Conservation (phyloP, 1,140 invertebrate genomes). For the Aphelinus atriplicis region DNA sequence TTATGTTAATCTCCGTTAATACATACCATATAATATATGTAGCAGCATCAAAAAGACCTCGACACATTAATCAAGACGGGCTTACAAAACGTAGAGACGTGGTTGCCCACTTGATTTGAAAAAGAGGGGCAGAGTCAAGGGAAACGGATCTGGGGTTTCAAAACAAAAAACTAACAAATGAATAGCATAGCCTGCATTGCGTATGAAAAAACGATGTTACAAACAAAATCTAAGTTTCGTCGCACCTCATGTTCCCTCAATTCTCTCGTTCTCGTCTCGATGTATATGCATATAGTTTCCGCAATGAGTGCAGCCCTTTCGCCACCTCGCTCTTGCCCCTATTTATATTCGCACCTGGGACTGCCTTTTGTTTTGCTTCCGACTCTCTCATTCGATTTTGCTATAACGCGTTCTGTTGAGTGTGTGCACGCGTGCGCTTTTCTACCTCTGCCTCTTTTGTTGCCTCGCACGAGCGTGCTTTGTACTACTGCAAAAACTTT, state of each 20-base stretch:
- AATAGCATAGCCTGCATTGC: background rate
- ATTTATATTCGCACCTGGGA: background rate
- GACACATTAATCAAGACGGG: too few species aligned
- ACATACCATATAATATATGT: constrained; percentile 1
- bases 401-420: background rate
- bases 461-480: background rate
- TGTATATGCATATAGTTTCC: too few species aligned
- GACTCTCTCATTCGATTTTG: constrained; percentile 18
- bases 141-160: background rate
- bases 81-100: too few species aligned
- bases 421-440: background rate
- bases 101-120: too few species aligned
- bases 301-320: background rate
- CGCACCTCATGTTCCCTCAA: constrained; percentile 1
- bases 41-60: too few species aligned
- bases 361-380: constrained; percentile 20
- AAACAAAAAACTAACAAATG: constrained; percentile 22
- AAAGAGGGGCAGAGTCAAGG: background rate
- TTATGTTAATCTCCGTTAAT: constrained; percentile 32
- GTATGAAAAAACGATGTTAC: constrained; percentile 14
- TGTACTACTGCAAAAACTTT: background rate
- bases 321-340: constrained; percentile 2
- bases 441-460: background rate
- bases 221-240: constrained; percentile 29
- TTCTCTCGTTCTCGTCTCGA: constrained; percentile 7